phyloP scores from a whole-genome alignment of 2,797 vertebrate species.

The Leontopithecus rosalia region DNA sequence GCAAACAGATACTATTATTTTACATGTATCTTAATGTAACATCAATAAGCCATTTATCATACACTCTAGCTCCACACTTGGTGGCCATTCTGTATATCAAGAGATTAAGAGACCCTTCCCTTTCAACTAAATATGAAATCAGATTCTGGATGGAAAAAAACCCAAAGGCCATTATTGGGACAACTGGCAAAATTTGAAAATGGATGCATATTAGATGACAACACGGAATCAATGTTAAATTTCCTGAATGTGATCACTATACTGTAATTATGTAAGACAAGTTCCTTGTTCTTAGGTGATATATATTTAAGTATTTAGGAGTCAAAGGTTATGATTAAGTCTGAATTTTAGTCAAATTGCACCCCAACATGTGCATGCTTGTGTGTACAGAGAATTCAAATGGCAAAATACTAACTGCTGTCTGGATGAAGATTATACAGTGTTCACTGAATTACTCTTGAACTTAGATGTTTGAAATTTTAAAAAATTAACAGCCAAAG shows the following conservation, averaged over 20 bases:
- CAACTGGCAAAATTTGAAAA: constrained; percentile 36
- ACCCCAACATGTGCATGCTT: background rate
- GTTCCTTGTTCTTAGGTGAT: background rate
- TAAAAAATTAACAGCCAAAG: background rate
- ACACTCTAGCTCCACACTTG: background rate
- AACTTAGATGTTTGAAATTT: background rate
- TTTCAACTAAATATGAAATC: background rate
- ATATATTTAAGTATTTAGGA: constrained; percentile 23
- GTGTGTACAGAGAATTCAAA: background rate
- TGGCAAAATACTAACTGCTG: constrained; percentile 23
- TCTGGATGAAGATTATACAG: background rate
- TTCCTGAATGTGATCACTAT: background rate
- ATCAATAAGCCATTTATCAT: background rate
- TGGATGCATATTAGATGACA: background rate
- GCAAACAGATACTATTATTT: background rate
- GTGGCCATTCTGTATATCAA: background rate
- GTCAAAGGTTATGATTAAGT: background rate
- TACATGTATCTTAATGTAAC: background rate
- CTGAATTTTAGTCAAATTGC: background rate
- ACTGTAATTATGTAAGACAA: background rate
- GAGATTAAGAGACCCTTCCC: background rate
- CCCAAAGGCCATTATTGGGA: background rate
- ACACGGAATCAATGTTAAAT: background rate
- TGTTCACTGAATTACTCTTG: background rate
- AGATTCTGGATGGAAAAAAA: background rate